Conservation (phyloP, 2,888 invertebrate genomes). For the Meloe dianella region DNA sequence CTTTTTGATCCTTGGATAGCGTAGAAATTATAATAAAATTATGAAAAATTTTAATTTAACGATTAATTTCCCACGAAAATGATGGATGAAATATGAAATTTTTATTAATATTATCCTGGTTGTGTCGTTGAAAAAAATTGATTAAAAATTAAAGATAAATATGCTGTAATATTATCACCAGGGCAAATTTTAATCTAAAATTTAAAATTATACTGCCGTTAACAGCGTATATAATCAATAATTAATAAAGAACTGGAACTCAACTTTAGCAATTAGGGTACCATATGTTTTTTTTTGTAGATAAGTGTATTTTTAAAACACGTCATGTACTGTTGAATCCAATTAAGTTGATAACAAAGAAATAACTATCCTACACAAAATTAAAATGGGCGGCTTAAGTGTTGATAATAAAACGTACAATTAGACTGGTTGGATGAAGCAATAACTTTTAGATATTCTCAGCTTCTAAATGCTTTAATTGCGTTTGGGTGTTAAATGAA, state of each 20-base stretch:
- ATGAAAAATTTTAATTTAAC: background rate
- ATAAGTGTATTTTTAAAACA: too few species aligned
- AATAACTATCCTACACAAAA: background rate
- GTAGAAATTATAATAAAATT: background rate
- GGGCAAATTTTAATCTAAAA: background rate
- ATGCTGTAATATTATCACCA: background rate
- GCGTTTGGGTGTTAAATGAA: background rate
- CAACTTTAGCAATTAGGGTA: background rate
- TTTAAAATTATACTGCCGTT: background rate
- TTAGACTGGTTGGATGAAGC: constrained; percentile 3
- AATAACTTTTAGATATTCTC: constrained; percentile 4
- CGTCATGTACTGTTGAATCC: background rate
- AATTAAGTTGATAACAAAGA: background rate
- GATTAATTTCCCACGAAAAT: background rate
- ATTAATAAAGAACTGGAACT: background rate
- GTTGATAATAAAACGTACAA: background rate
- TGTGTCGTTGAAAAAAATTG: too few species aligned
- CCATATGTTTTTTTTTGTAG: too few species aligned
- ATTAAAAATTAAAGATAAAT: background rate
- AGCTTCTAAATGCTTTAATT: constrained; percentile 2
- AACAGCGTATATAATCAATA: background rate
- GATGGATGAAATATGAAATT: background rate
- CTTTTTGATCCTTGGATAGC: background rate
- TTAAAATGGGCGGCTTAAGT: constrained; percentile 1
- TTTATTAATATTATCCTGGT: background rate